Evolutionary conservation across 1,140 invertebrate genomes (phyloP).

Genomic region (Cephus cinctus): DNA sequence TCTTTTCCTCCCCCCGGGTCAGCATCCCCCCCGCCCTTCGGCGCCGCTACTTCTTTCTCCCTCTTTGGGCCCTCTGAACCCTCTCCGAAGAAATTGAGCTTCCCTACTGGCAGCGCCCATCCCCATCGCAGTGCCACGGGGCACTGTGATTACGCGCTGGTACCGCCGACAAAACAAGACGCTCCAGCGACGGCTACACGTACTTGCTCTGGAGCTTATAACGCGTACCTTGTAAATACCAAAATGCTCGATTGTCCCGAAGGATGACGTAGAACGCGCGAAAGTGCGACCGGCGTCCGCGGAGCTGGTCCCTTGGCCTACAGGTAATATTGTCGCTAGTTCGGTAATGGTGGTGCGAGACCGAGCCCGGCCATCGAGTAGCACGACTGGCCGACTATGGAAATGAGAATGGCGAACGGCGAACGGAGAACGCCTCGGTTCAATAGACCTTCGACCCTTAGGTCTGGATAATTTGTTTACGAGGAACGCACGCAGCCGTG

Average conservation of each 20-base stretch:
- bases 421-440: conserved; percentile 54
- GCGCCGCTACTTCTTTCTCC: conserved; percentile 16
- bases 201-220: no score
- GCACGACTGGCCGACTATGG: conserved; percentile 45
- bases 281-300: no score
- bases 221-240: no score
- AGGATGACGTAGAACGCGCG: no score
- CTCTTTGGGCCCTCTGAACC: conserved; percentile 3
- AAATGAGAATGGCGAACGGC: conserved; percentile 51
- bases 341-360: no score
- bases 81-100: conserved; percentile 26
- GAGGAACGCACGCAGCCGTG: conserved; percentile 50
- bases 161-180: conserved; percentile 48
- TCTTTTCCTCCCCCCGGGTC: conserved; percentile 16
- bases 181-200: conserved; percentile 10
- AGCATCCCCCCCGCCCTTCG: conserved; percentile 12
- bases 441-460: conserved; percentile 58
- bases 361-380: conserved; percentile 4
- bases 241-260: no score
- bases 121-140: conserved; percentile 37
- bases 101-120: conserved; percentile 22
- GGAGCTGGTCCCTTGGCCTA: no score
- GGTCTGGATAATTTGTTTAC: conserved; percentile 58
- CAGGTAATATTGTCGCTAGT: conserved; percentile 12
- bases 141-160: conserved; percentile 52